Base-by-base conservation (phyloP, 2,888 invertebrate species). In the Salpingus planirostris region DNA sequence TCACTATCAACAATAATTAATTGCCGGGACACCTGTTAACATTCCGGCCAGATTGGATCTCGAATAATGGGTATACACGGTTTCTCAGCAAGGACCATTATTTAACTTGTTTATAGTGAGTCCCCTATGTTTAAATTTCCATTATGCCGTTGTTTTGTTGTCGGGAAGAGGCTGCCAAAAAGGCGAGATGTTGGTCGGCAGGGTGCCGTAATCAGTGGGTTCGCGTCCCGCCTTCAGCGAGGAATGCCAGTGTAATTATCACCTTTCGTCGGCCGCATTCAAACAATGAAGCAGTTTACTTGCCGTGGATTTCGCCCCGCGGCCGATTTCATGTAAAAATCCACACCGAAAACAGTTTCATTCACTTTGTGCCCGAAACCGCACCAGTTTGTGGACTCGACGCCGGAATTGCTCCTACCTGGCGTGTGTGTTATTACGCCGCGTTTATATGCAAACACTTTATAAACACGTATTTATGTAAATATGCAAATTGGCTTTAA, bases 221-320 rank as follows among this genome's bases (percentile, higher is more conserved):
- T 45, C 34, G 40, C 43, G 32, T 34, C 35, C 36, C 38, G 44
- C 47, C 47, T 38, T 29, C 31, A 43, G 44, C 43, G 29, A 38
- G 36, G 40, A 38, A 45, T 43, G 36, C 33, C 44, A 32, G 32
- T 33, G 40, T 47, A 47, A 47, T 47, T 45, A 47, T 45, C 47
- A 47, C 42, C 44, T 47, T 45, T 47, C 44, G 43, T 42, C 43
- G 40, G 31, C 41, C 42, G 43, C 36, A 35, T 36, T 39, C 34
- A 36, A 36, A 38, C 44, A 47, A 47, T 42, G 38, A 45, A 39
- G 43, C 39, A 41, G 44, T 43, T 39, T 42, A 40, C 36, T 30
- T 24, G 38, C 26, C 30, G 25, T 32, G 38, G 39, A 38, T 40
- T 38, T 14, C 30, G 37, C 38, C 31, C 33, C 32, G 33, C 40